phyloP scores from a whole-genome alignment of 2,113 vertebrate species.

The Chionis minor region DNA sequence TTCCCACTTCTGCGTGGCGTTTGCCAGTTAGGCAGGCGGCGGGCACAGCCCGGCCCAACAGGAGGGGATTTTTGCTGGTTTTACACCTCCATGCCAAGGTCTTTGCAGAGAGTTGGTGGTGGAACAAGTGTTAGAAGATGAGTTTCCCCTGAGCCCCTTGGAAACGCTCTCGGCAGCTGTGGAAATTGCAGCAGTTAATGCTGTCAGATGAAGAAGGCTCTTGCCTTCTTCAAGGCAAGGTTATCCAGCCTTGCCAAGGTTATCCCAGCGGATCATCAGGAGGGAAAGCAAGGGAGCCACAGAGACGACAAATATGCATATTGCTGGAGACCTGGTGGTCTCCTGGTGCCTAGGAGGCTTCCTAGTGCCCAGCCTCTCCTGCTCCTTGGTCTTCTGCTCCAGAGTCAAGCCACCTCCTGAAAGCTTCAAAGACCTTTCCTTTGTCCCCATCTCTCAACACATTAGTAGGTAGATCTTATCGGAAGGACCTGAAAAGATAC shows the following conservation, averaged over 20 bases:
- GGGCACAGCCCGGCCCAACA: not conserved
- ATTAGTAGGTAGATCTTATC: not conserved
- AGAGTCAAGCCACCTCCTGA: not conserved
- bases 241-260: not conserved
- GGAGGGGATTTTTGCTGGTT: not conserved
- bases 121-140: not conserved
- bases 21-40: not conserved
- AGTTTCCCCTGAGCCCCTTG: not conserved
- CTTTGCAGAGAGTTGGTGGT: not conserved
- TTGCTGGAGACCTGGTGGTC: not conserved
- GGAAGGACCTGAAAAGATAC: not conserved
- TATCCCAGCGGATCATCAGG: not conserved
- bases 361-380: not conserved
- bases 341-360: not conserved
- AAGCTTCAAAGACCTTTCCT: not conserved
- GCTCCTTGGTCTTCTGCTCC: not conserved
- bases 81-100: not conserved
- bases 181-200: not conserved
- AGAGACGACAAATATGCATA: rapidly evolving
- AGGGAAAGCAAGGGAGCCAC: not conserved
- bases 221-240: not conserved
- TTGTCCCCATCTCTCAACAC: not conserved
- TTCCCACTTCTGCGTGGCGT: not conserved
- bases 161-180: not conserved
- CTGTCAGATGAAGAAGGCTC: not conserved